Evolutionary conservation across 1,140 invertebrate genomes (phyloP), one percentile per base, ranked within the genome.

Genomic region (Euwallacea similis): DNA sequence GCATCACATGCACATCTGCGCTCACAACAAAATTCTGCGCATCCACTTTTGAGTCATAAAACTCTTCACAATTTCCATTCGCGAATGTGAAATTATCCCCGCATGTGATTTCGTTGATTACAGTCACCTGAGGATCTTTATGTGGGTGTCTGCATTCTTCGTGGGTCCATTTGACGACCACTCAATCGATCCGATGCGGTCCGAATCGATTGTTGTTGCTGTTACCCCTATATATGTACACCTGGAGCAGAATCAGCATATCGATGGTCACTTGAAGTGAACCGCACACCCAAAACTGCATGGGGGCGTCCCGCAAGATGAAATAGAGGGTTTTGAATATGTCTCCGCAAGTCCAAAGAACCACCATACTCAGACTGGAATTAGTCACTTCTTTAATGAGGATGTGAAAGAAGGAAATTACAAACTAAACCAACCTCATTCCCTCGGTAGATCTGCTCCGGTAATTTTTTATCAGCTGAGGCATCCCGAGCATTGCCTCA

Each of bases 281-380:
- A 67, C 96, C 97, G 84, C 98, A 99, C 50, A 99, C 86, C 88
- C 91, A 93, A 84, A 99, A 99, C 82, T 99, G 98, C 42, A 92
- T 84, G 0, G 98, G 97, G 9, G 95, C 93, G 73, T 92, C 86
- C 75, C 94, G 87, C 64, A 95, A 80, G 69, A 98, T 86, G 83
- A 99, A 99, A 82, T 99, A 99, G 62, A 89, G 87, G 72, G 97
- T 99, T 85, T 99, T 99, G 82, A 98, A 99, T 53, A 97, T 84
- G 86, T 99, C 98, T 75, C 93, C 92, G 74, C 89, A 87, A 8
- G 95, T 94, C 98, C 98, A 99, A 90, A 99, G 94, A 15, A 93
- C 83, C 46, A 99, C 97, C 97, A 99, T 99, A 72, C 88, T 87
- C 71, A 93, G 83, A 81, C 91, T 94, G 77, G 82, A 81, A 82